Conservation (phyloP, 2,113 vertebrate species). For the Crocuta crocuta region DNA sequence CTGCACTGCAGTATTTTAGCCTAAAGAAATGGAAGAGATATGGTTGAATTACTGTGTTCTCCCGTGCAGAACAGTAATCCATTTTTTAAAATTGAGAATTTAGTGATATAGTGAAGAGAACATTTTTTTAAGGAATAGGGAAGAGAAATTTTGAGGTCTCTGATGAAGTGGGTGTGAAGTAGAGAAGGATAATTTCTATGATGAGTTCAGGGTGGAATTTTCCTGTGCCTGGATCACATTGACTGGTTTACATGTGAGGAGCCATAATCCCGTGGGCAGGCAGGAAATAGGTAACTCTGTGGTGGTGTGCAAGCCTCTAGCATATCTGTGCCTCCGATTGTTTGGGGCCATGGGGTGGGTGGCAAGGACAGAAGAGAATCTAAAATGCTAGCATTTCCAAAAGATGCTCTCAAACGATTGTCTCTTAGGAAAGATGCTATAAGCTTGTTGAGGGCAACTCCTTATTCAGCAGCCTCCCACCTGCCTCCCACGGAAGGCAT, state of each 20-base stretch:
- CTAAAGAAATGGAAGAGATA: background rate
- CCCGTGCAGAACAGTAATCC: background rate
- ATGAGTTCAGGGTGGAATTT: background rate
- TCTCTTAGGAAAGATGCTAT: background rate
- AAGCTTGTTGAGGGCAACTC: background rate
- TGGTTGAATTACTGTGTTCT: background rate
- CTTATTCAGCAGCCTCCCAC: background rate
- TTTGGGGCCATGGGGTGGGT: background rate
- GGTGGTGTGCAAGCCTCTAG: background rate
- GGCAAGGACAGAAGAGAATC: background rate
- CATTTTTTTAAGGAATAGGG: background rate
- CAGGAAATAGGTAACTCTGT: background rate
- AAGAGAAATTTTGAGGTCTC: background rate
- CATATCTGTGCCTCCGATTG: background rate
- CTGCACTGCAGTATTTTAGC: background rate
- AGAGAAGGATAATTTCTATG: background rate
- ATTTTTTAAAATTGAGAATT: background rate
- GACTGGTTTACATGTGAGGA: background rate
- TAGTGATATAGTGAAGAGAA: background rate
- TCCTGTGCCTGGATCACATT: background rate
- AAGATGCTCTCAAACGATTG: accelerated
- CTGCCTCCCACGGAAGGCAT: background rate
- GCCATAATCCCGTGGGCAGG: background rate
- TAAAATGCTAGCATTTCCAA: background rate
- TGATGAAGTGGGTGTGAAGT: background rate